Conservation (phyloP, 1,140 invertebrate species). For the Argopecten irradians region DNA sequence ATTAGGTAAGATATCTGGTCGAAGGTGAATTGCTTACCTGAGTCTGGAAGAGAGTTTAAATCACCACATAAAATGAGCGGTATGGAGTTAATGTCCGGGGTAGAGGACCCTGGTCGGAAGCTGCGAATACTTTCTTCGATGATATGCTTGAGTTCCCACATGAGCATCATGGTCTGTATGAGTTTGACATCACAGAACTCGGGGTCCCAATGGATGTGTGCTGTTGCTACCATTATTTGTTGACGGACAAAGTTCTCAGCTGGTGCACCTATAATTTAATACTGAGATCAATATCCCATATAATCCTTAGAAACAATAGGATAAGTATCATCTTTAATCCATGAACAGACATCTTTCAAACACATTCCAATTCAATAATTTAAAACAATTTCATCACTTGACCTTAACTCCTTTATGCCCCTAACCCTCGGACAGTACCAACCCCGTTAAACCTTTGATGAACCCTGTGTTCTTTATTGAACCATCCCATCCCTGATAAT, state of each 20-base stretch:
- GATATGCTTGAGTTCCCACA: conserved; percentile 86
- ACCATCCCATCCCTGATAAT: too few species aligned
- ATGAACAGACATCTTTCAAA: too few species aligned
- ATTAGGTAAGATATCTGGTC: not conserved
- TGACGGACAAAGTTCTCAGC: conserved; percentile 83
- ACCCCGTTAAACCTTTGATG: too few species aligned
- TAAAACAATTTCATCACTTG: too few species aligned
- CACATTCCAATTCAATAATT: too few species aligned
- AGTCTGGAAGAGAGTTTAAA: conserved; percentile 98
- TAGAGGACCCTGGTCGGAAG: conserved; percentile 66
- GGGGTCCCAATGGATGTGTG: conserved; percentile 99
- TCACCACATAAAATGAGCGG: conserved; percentile 98
- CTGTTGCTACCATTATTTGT: conserved; percentile 95
- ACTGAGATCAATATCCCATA: too few species aligned
- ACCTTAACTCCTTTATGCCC: too few species aligned
- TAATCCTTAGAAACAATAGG: too few species aligned
- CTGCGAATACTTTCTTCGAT: conserved; percentile 67
- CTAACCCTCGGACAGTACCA: too few species aligned
- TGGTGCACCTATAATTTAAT: conserved; percentile 80
- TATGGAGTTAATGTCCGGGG: conserved; percentile 87
- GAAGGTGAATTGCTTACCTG: conserved; percentile 82
- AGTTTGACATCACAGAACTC: conserved; percentile 99
- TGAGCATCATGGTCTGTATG: conserved; percentile 99
- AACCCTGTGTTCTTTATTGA: too few species aligned
- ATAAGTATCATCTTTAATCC: too few species aligned